Percentiles rank a stretch among this genome's conserved stretches.
phyloP scores from a whole-genome alignment of 2,113 vertebrate species.

The Clarias gariepinus region DNA sequence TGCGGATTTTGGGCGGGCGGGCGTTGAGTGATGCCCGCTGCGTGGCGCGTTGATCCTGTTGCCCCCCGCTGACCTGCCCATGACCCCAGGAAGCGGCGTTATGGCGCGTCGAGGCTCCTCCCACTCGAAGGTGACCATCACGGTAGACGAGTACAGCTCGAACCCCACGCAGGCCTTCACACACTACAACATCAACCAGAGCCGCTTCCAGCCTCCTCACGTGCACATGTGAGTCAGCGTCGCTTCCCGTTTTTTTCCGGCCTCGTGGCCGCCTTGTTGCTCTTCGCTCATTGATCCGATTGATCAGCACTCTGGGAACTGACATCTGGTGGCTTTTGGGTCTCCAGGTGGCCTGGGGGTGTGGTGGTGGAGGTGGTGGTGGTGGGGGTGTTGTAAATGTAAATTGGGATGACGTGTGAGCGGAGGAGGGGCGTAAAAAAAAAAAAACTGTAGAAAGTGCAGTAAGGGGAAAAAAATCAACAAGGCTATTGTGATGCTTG shows the following conservation, averaged over 20 bases:
- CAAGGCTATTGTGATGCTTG: neutral
- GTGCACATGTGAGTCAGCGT: conserved; percentile 86
- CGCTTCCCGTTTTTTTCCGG: conserved; percentile 6
- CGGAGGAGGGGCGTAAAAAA: neutral
- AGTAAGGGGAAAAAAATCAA: neutral
- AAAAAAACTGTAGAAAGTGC: neutral
- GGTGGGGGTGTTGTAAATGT: conserved; percentile 15
- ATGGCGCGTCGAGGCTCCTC: conserved; percentile 91
- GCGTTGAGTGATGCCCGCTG: conserved; percentile 76
- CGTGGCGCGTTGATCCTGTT: conserved; percentile 60
- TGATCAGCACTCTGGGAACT: conserved; percentile 38
- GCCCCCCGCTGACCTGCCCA: conserved; percentile 80
- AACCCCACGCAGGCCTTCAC: conserved; percentile 91
- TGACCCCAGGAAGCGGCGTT: conserved; percentile 80
- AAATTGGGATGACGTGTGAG: neutral
- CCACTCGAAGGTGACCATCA: conserved; percentile 87
- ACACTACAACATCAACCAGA: conserved; percentile 92
- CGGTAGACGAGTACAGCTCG: conserved; percentile 90
- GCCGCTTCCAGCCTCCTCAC: conserved; percentile 88
- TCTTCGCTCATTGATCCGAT: conserved; percentile 30
- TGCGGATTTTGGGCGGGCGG: conserved; percentile 39
- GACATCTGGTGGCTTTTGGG: conserved; percentile 52
- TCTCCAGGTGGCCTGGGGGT: conserved; percentile 36
- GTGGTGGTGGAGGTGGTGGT: conserved; percentile 5
- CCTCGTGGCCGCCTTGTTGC: conserved; percentile 5